Base-by-base conservation (phyloP, 2,113 vertebrate species). In the Callospermophilus lateralis region DNA sequence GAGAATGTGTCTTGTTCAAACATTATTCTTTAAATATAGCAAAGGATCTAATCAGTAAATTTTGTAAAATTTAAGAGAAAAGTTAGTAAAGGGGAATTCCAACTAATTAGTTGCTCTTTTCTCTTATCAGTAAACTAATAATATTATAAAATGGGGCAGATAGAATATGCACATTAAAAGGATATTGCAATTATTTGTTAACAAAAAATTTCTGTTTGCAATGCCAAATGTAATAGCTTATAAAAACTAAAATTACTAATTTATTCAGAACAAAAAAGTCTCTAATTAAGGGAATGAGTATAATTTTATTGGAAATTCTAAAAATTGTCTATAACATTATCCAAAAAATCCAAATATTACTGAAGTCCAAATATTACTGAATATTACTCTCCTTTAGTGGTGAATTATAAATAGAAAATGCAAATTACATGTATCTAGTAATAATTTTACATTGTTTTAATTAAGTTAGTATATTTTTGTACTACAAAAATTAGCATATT, bases 21-120 rank as follows among this genome's bases (percentile, higher is more conserved):
- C 13, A 81, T 80, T 53, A n/a, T 74, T 11, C 39, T 26, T 93
- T 16, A 61, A 15, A 63, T 51, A 4, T 24, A 76, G 26, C 3
- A 76, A 93, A 61, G 10, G 55, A 30, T 89, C 63, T 94, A 51
- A 78, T 92, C 32, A 84, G 19, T 55, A 84, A 89, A 37, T 45
- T 72, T 34, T 84, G 10, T 37, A 76, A 53, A 96, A 78, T 48
- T 9, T 30, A 78, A 65, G 12, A 65, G 61, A 81, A 94, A 95
- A 87, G 39, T 51, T 73, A 86, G 20, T 70, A 34, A 93, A 61
- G 48, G 16, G 4, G 4, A 63, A 65, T 77, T 70, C 51, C 30
- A 76, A 81, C 48, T 53, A 26, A 72, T 42, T 45, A 42, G 32
- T 65, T 42, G 34, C 2, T 79, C 17, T 32, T 45, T 89, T 63